phyloP scores from a whole-genome alignment of 2,888 invertebrate species.

The Agrilus mali region DNA sequence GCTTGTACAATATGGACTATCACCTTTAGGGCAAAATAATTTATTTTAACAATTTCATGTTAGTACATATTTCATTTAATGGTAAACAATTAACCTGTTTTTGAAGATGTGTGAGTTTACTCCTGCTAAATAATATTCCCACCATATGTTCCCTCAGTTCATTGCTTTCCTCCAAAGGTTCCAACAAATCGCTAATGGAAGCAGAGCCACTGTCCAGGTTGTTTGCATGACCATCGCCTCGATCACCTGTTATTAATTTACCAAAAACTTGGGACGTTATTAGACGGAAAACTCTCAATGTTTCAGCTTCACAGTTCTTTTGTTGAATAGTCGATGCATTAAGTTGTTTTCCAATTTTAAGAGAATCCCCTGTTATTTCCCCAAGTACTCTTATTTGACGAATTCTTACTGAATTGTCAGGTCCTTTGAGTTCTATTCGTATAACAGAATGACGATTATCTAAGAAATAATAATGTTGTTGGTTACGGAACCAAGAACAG shows the following conservation, averaged over 20 bases:
- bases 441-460: conserved; percentile 38
- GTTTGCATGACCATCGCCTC: conserved; percentile 26
- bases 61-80: neutral
- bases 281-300: conserved; percentile 79
- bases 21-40: conserved; percentile 38
- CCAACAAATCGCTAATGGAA: conserved; percentile 27
- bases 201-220: conserved; percentile 22
- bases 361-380: conserved; percentile 43
- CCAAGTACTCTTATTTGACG: conserved; percentile 69
- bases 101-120: conserved; percentile 85
- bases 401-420: conserved; percentile 79
- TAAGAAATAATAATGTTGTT: conserved; percentile 1
- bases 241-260: conserved; percentile 65
- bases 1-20: conserved; percentile 85
- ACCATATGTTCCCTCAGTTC: conserved; percentile 86
- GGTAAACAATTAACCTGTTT: conserved; percentile 54
- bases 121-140: conserved; percentile 87
- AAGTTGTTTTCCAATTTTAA: conserved; percentile 39
- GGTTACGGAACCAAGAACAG: neutral
- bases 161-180: conserved; percentile 38
- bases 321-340: conserved; percentile 60
- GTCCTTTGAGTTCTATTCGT: conserved; percentile 78
- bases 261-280: conserved; percentile 91
- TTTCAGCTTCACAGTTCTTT: conserved; percentile 81
- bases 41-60: neutral